Base-by-base conservation (phyloP, 2,888 invertebrate genomes). In the Coelopa pilipes region DNA sequence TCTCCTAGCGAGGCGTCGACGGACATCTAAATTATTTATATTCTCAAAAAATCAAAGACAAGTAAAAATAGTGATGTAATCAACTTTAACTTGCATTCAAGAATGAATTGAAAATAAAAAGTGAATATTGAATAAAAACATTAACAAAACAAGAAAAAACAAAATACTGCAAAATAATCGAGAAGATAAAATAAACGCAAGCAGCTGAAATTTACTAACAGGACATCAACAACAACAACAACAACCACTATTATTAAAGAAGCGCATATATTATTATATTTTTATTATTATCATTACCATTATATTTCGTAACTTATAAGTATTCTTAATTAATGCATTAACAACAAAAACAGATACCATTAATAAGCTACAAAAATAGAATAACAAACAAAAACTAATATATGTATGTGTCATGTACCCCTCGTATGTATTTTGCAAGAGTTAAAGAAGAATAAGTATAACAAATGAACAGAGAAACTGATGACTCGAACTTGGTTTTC, bases 21-120 rank as follows among this genome's bases (percentile, higher is more conserved):
- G 24, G 68, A 72, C 24, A 74, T 67, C 60, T 68, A 67, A 62
- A 12, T 59, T 24, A 69, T 74, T 60, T 47, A 69, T 67, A 70
- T 34, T 57, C 46, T 72, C 46, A 65, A 34, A 70, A 49, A 72
- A 53, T 46, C 1, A 17, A 67, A 49, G 13, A 62, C 21, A 73
- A 66, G 13, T 55, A 72, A 72, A 72, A 57, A 34, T 21, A 60
- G 62, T 17, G 34, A 70, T 62, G 49, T 45, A 70, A 50, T 57
- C 59, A 24, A 62, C 24, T 62, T 59, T 59, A 45, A 69, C 57
- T 68, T 69, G 69, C 45, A 59, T 57, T 45, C 66, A 34, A 34
- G 34, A 34, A 34, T 34, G 2, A 34, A 34, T 34, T 34, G 7
- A 34, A 34, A 4, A 34, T 4, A 34, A 4, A 34, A 34, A 34